These are phyloP conservation scores for cattle (Bos taurus) DNA, from an alignment of 2,113 vertebrate genomes.

Conservation along the genomic window ARS-UCD2.0 NC_037332.1:27355001-27355500, in stretches of 20 bases:
- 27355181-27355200: background rate
- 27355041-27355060: background rate
- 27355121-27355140: background rate
- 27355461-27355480: background rate
- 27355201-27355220: background rate
- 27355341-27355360: background rate
- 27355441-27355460: background rate
- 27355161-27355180: background rate
- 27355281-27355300: fast-evolving
- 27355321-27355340: background rate
- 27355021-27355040: background rate
- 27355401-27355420: background rate
- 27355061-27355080: background rate
- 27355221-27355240: background rate
- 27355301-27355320: too few relatives aligned
- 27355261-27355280: fast-evolving
- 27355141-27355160: background rate
- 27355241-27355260: background rate
- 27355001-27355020: background rate
- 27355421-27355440: background rate
- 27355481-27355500: background rate
- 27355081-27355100: background rate
- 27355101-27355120: background rate
- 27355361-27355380: background rate
- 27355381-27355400: background rate